phyloP scores from a whole-genome alignment of 2,888 invertebrate genomes.

The Chrysomela aeneicollis region DNA sequence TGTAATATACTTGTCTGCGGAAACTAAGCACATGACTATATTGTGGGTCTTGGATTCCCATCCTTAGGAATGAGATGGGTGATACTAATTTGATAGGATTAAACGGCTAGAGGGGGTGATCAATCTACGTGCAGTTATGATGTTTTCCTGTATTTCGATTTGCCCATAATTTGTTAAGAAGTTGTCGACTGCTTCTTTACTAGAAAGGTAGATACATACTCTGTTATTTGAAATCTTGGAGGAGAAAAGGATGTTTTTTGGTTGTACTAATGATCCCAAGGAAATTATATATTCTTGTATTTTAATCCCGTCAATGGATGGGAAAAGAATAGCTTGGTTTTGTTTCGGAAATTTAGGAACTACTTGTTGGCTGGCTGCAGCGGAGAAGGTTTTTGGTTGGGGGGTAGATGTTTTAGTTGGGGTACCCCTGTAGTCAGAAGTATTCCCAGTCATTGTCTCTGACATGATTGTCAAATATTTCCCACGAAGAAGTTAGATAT shows the following conservation, averaged over 20 bases:
- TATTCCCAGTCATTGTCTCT: not conserved
- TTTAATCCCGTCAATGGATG: not conserved
- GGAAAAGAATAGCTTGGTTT: not conserved
- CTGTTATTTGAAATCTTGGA: constrained; percentile 20
- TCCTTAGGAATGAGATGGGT: not conserved
- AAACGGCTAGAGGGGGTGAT: not conserved
- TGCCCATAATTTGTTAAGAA: not conserved
- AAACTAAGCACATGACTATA: not conserved
- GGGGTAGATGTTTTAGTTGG: not conserved
- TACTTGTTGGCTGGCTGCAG: not conserved
- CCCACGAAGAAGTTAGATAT: too few relatives aligned
- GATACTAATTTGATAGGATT: not conserved
- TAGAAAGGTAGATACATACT: constrained; percentile 39
- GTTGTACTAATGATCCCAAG: constrained; percentile 24
- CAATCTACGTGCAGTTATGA: not conserved
- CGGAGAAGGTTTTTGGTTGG: not conserved
- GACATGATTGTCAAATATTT: too few relatives aligned
- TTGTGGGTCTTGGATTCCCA: not conserved
- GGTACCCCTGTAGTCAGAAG: not conserved
- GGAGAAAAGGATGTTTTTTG: constrained; percentile 25
- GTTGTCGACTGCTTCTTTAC: constrained; percentile 31
- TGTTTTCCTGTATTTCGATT: not conserved
- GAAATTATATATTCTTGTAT: constrained; percentile 13
- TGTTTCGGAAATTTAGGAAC: not conserved
- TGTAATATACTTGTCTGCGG: not conserved